These are phyloP conservation scores for Garra rufa DNA, from an alignment of 2,113 vertebrate species.

Conservation along the genomic window DNA sequence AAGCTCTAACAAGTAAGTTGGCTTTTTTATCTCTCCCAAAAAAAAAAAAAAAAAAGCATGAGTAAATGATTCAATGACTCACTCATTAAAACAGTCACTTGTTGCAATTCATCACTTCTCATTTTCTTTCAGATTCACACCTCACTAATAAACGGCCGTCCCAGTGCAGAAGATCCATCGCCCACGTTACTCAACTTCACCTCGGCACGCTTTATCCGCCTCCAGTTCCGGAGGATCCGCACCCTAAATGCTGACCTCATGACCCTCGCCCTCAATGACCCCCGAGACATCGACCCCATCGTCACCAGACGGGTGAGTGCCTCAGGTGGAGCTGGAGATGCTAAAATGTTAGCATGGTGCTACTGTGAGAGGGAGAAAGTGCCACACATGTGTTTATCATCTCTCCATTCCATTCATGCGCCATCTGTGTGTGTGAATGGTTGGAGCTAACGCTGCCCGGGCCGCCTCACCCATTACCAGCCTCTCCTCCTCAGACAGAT, in stretches of 20 bases:
- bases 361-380: neutral
- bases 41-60: neutral
- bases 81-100: no score
- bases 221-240: slow-evolving; percentile 90
- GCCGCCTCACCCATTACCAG: slow-evolving; percentile 30
- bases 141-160: slow-evolving; percentile 93
- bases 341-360: neutral
- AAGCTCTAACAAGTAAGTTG: no score
- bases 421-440: slow-evolving; percentile 38
- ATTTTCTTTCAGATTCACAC: slow-evolving; percentile 86
- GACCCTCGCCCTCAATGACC: slow-evolving; percentile 88
- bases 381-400: neutral
- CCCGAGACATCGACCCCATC: slow-evolving; percentile 88
- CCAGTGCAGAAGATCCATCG: slow-evolving; percentile 94
- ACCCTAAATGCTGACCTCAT: slow-evolving; percentile 97
- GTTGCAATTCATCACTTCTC: neutral
- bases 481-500: slow-evolving; percentile 50
- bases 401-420: neutral
- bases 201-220: slow-evolving; percentile 91
- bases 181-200: slow-evolving; percentile 89
- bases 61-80: neutral
- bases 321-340: neutral
- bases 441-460: slow-evolving; percentile 17
- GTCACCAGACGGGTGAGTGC: slow-evolving; percentile 89
- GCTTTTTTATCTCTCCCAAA: neutral